A percentile compares a stretch with the other conserved stretches of the same genome.
phyloP scores from a whole-genome alignment of 1,140 invertebrate species.

The Ceratina calcarata region DNA sequence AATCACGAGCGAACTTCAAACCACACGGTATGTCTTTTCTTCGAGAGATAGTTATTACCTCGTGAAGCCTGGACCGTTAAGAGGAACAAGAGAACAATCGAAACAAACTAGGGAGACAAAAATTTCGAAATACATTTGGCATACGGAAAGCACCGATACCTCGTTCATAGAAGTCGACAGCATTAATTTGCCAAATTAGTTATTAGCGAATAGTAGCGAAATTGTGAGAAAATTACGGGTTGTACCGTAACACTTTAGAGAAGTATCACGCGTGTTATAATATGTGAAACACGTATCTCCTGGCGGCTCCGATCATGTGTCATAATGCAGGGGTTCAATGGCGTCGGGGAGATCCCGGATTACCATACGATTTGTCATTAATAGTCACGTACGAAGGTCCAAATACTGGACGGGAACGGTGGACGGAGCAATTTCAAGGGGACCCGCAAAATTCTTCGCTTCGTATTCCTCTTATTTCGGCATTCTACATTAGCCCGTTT shows the following conservation, averaged over 20 bases:
- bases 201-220: background rate
- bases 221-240: background rate
- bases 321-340: conserved; percentile 26
- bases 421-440: conserved; percentile 44
- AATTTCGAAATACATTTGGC: background rate
- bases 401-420: conserved; percentile 16
- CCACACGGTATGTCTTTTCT: conserved; percentile 1
- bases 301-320: conserved; percentile 4
- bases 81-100: background rate
- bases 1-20: conserved; percentile 11
- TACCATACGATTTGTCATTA: conserved; percentile 32
- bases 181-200: background rate
- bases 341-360: conserved; percentile 1
- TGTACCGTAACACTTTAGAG: background rate
- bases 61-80: background rate
- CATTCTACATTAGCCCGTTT: background rate
- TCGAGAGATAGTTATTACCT: background rate
- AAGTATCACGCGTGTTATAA: background rate
- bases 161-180: too few relatives aligned
- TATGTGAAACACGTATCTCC: conserved; percentile 17
- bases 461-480: conserved; percentile 25
- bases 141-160: too few relatives aligned
- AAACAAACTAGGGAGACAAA: background rate
- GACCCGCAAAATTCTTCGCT: conserved; percentile 38
- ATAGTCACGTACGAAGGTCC: conserved; percentile 35